Conservation (phyloP, 2,888 invertebrate genomes). For the Leptinotarsa rubiginosa region DNA sequence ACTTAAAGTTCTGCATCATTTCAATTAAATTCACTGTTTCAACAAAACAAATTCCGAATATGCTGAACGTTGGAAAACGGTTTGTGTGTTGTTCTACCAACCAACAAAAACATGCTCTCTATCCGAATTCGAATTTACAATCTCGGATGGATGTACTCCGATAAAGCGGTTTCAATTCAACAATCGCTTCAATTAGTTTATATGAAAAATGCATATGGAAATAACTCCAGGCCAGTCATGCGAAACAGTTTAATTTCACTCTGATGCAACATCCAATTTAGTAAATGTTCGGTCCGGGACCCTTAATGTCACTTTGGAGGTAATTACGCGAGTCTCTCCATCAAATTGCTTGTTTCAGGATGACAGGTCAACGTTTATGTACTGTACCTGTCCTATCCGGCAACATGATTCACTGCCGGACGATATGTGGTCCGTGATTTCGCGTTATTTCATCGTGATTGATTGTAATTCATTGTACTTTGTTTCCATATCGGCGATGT, state of each 20-base stretch:
- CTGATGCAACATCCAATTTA: constrained; percentile 32
- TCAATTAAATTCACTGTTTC: too few species aligned
- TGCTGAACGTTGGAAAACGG: neutral
- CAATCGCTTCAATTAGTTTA: constrained; percentile 8
- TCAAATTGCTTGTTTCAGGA: constrained; percentile 32
- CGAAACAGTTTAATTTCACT: constrained; percentile 35
- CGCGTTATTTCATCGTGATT: neutral
- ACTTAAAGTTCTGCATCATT: too few species aligned
- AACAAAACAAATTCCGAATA: too few species aligned
- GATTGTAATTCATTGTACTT: neutral
- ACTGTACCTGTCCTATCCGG: constrained; percentile 7
- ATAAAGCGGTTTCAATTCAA: constrained; percentile 4
- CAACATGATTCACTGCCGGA: neutral
- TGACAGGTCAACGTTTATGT: constrained; percentile 26
- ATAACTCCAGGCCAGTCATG: constrained; percentile 10
- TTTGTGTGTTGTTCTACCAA: neutral
- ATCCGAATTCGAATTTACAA: neutral
- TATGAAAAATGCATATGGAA: constrained; percentile 21
- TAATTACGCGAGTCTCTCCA: constrained; percentile 36
- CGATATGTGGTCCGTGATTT: neutral
- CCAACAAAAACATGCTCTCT: neutral
- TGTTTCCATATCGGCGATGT: neutral
- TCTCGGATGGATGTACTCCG: neutral
- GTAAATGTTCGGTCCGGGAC: constrained; percentile 27
- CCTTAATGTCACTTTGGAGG: constrained; percentile 33